phyloP scores from a whole-genome alignment of 2,797 vertebrate species.

The Myotis daubentonii region DNA sequence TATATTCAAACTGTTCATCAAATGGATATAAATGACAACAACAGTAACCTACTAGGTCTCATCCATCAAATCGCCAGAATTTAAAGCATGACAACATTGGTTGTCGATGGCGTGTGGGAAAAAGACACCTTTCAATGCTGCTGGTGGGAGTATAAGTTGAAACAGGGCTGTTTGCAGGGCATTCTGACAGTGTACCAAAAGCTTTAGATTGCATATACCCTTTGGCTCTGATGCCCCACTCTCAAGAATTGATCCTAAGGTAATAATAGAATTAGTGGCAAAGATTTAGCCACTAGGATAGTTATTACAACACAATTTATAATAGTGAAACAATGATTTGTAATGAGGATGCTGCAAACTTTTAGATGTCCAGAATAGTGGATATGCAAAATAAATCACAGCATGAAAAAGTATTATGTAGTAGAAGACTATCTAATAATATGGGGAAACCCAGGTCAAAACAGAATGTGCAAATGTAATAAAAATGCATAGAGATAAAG shows the following conservation, averaged over 20 bases:
- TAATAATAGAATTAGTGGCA: conserved; percentile 1
- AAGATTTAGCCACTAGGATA: background rate
- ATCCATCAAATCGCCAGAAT: background rate
- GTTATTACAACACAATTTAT: background rate
- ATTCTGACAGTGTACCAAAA: conserved; percentile 30
- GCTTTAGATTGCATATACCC: background rate
- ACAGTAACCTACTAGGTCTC: background rate
- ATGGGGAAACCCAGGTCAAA: background rate
- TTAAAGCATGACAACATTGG: background rate
- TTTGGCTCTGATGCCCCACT: background rate
- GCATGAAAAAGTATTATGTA: background rate
- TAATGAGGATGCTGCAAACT: too few species aligned
- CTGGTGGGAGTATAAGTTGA: background rate
- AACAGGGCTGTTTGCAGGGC: background rate
- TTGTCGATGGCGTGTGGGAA: background rate
- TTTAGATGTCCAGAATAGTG: background rate
- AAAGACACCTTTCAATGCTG: background rate
- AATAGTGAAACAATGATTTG: background rate
- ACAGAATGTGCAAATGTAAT: background rate
- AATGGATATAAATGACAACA: background rate
- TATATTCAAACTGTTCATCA: background rate
- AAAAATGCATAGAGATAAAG: background rate
- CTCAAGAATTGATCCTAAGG: conserved; percentile 23
- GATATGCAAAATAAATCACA: background rate
- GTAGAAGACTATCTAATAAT: background rate